Conservation (phyloP, 2,888 invertebrate genomes). For the Auanema freiburgensis region DNA sequence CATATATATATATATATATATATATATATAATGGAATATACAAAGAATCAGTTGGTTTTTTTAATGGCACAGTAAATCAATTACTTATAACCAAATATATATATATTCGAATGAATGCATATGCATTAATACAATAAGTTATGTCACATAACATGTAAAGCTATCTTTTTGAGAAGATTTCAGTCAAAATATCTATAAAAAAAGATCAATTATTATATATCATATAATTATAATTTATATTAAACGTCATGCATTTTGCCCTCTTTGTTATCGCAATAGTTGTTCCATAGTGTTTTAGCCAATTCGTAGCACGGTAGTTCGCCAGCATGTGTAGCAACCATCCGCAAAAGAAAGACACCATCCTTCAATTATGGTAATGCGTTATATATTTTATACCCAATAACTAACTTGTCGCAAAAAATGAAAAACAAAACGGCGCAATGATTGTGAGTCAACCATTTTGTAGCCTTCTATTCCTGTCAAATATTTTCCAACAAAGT, state of each 20-base stretch:
- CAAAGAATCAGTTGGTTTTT: no score
- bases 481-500: constrained; percentile 65
- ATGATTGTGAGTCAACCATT: constrained; percentile 64
- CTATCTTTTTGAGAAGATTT: no score
- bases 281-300: constrained; percentile 63
- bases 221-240: no score
- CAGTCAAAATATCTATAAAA: no score
- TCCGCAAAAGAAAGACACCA: constrained; percentile 63
- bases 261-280: constrained; percentile 64
- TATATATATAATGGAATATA: no score
- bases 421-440: constrained; percentile 63
- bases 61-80: no score
- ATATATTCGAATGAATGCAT: no score
- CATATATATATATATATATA: no score
- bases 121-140: no score
- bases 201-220: no score
- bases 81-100: no score
- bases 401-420: constrained; percentile 56
- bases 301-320: constrained; percentile 64
- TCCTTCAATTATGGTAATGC: constrained; percentile 44
- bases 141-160: no score
- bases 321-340: constrained; percentile 65
- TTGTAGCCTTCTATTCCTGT: constrained; percentile 65
- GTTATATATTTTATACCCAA: background rate
- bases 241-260: constrained; percentile 64